phyloP scores from a whole-genome alignment of 2,888 invertebrate genomes.

The Nemapogon koenigi region DNA sequence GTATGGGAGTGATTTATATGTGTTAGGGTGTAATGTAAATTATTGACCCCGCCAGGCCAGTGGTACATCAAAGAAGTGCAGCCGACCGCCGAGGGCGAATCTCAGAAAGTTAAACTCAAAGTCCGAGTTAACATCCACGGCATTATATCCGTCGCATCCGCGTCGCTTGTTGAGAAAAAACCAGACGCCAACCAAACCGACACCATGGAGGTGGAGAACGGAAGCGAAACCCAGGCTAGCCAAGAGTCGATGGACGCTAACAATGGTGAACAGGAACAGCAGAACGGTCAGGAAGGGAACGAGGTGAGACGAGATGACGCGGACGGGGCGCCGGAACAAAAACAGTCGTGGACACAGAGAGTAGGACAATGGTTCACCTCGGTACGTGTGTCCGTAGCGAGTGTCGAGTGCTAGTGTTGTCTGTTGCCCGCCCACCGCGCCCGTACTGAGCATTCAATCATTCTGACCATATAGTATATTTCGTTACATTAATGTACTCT shows the following conservation, averaged over 20 bases:
- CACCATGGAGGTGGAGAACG: constrained; percentile 50
- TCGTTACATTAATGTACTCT: too few species aligned
- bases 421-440: constrained; percentile 39
- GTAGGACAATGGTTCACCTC: constrained; percentile 75
- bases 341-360: constrained; percentile 74
- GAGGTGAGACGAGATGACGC: constrained; percentile 58
- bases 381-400: constrained; percentile 66
- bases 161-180: constrained; percentile 82
- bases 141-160: constrained; percentile 86
- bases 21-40: too few species aligned
- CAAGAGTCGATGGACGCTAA: constrained; percentile 55
- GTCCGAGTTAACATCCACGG: constrained; percentile 94
- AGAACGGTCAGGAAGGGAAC: constrained; percentile 47
- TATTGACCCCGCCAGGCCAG: constrained; percentile 70
- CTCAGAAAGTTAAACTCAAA: constrained; percentile 96
- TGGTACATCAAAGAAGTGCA: constrained; percentile 84
- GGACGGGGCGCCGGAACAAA: constrained; percentile 47
- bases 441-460: too few species aligned
- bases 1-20: too few species aligned
- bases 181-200: constrained; percentile 52
- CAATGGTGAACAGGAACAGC: constrained; percentile 47
- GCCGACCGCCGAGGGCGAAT: constrained; percentile 86
- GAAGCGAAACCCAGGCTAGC: constrained; percentile 40
- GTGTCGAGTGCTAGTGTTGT: constrained; percentile 28
- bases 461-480: too few species aligned